Percentiles rank a stretch among this genome's conserved stretches.
phyloP scores from a whole-genome alignment of 2,797 vertebrate genomes.

The Fratercula arctica region DNA sequence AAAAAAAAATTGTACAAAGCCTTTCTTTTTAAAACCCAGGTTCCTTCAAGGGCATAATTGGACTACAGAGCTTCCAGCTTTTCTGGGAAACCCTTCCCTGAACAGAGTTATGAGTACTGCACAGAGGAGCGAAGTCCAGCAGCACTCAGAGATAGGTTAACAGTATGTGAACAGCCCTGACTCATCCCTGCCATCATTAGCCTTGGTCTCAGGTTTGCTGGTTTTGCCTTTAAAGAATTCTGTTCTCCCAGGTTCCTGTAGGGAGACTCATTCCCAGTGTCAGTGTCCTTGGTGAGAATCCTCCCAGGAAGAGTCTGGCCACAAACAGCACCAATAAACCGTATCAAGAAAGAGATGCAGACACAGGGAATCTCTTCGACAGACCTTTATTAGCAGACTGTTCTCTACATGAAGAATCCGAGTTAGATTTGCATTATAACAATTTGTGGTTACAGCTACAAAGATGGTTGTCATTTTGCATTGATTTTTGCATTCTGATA shows the following conservation, averaged over 20 bases:
- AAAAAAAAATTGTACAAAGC: background rate
- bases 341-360: accelerated
- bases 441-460: slow-evolving; percentile 72
- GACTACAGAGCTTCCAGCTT: background rate
- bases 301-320: background rate
- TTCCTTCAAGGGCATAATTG: background rate
- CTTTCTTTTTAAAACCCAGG: background rate
- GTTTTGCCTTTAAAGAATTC: background rate
- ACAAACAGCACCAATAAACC: background rate
- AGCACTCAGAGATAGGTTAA: background rate
- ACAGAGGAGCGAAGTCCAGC: background rate
- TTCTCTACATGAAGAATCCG: slow-evolving; percentile 69
- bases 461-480: slow-evolving; percentile 73
- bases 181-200: background rate
- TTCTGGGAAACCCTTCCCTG: background rate
- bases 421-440: slow-evolving; percentile 69
- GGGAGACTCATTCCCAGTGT: background rate
- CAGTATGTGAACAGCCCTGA: background rate
- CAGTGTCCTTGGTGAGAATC: background rate
- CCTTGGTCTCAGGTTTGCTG: background rate
- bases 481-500: slow-evolving; percentile 76
- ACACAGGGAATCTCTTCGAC: slow-evolving; percentile 38
- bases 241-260: background rate
- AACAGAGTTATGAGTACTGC: background rate
- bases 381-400: slow-evolving; percentile 81